A percentile compares a stretch with the other conserved stretches of the same genome.
Conservation (phyloP, 2,797 vertebrate genomes). For the Pogonophryne albipinna region DNA sequence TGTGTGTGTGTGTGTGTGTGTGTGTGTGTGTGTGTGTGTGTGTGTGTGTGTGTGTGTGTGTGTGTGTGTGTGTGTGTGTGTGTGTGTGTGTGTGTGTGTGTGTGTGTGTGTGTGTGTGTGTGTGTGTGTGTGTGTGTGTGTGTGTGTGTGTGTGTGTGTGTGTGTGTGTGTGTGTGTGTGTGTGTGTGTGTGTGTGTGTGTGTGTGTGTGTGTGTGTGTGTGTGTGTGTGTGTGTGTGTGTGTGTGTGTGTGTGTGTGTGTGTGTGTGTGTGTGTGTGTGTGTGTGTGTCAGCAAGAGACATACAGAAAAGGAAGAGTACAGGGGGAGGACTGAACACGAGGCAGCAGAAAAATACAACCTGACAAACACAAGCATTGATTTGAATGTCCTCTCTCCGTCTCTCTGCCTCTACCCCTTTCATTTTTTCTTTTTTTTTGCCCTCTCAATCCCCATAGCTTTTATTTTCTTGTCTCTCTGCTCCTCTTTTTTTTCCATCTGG, state of each 20-base stretch:
- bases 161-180: background rate
- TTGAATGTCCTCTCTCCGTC: constrained; percentile 60
- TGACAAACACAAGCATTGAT: constrained; percentile 78
- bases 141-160: background rate
- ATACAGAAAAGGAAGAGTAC: constrained; percentile 35
- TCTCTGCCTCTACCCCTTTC: constrained; percentile 30
- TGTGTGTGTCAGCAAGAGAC: constrained; percentile 22
- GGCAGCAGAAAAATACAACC: constrained; percentile 66
- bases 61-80: too few relatives aligned
- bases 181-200: background rate
- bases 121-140: background rate
- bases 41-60: too few relatives aligned
- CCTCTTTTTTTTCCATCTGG: constrained; percentile 33
- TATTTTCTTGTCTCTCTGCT: constrained; percentile 59
- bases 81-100: background rate
- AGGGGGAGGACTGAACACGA: constrained; percentile 32
- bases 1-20: background rate
- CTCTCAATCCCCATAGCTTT: constrained; percentile 58
- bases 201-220: background rate
- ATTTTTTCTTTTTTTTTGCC: constrained; percentile 31
- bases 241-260: background rate
- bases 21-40: background rate
- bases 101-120: background rate
- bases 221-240: background rate
- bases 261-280: background rate